These are phyloP conservation scores for Aegotheles bennettii DNA, from an alignment of 2,113 vertebrate genomes.

Conservation along the genomic window DNA sequence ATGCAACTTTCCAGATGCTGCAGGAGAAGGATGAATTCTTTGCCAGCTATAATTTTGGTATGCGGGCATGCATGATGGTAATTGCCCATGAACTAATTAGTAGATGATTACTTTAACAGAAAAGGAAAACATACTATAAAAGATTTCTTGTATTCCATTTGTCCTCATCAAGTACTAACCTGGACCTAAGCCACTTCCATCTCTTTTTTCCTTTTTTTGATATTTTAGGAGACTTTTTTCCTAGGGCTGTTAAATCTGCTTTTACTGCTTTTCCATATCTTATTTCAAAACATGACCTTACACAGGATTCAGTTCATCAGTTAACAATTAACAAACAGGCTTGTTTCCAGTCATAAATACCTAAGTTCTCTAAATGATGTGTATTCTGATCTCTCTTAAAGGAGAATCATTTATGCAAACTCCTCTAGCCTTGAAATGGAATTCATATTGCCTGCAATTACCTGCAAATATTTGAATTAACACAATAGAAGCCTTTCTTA, in stretches of 20 bases:
- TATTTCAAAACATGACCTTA: conserved; percentile 19
- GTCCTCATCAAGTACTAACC: neutral
- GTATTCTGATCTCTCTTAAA: neutral
- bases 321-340: neutral
- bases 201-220: neutral
- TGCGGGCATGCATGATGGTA: neutral
- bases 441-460: neutral
- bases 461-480: neutral
- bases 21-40: neutral
- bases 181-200: neutral
- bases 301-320: neutral
- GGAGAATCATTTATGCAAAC: neutral
- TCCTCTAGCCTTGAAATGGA: neutral
- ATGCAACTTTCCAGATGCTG: neutral
- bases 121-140: neutral
- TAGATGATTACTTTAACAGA: neutral
- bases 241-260: neutral
- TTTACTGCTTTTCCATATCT: neutral
- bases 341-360: conserved; percentile 25
- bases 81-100: neutral
- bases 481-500: neutral
- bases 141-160: neutral
- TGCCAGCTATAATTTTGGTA: neutral
- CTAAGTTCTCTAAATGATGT: neutral
- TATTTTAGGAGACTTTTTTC: neutral